Evolutionary conservation across 1,140 invertebrate species (phyloP).

Genomic region (Rhagoletis pomonella): DNA sequence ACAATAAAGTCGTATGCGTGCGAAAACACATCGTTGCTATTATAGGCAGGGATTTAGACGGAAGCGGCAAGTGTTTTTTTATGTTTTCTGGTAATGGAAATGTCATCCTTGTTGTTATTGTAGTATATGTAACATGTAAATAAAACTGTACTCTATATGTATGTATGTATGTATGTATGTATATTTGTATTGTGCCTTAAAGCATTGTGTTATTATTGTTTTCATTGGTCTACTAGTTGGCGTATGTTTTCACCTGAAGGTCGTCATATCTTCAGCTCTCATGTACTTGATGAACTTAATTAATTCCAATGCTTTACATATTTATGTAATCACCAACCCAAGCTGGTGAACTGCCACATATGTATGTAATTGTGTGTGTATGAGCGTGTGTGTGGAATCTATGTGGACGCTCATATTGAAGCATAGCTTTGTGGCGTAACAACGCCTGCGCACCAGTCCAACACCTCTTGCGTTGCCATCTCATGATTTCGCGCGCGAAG

Average conservation of each 20-base stretch:
- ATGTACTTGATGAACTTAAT: neutral
- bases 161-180: constrained; percentile 7
- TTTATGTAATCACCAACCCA: neutral
- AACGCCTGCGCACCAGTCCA: neutral
- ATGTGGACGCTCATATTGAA: neutral
- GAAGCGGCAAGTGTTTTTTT: neutral
- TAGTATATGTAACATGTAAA: too few relatives aligned
- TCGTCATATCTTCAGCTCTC: too few relatives aligned
- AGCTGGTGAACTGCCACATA: neutral
- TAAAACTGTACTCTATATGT: neutral
- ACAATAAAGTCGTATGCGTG: neutral
- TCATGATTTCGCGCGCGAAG: neutral
- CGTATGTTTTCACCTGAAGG: neutral
- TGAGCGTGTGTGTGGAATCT: neutral
- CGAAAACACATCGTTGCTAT: constrained; percentile 21
- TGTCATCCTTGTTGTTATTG: neutral
- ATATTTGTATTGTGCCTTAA: neutral
- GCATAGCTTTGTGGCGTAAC: neutral
- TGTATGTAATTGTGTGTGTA: neutral
- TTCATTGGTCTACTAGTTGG: neutral
- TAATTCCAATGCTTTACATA: neutral
- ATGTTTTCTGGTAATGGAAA: neutral
- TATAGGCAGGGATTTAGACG: constrained; percentile 32
- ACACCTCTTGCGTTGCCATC: neutral
- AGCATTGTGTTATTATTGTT: constrained; percentile 4